These are phyloP conservation scores for Lithobates sylvaticus DNA, from an alignment of 2,797 vertebrate genomes.

Conservation along the genomic window DNA sequence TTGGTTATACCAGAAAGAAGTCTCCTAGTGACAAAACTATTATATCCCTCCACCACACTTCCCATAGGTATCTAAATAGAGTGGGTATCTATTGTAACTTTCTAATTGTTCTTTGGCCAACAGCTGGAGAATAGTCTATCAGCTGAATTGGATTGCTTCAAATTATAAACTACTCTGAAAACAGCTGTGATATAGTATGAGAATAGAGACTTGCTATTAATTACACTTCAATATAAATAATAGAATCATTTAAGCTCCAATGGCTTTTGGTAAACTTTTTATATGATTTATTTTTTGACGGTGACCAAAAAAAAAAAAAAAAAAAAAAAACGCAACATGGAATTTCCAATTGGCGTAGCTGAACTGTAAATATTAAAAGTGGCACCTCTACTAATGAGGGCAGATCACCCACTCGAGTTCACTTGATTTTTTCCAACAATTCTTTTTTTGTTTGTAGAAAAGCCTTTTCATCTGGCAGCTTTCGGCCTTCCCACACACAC, in stretches of 20 bases:
- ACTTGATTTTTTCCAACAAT: not conserved
- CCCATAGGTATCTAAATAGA: too few relatives aligned
- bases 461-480: conserved; percentile 15
- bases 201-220: not conserved
- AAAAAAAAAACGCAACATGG: too few relatives aligned
- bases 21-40: too few relatives aligned
- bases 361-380: not conserved
- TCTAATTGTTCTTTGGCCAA: not conserved
- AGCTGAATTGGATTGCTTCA: not conserved
- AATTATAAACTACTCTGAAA: not conserved
- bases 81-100: too few relatives aligned
- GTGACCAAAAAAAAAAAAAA: too few relatives aligned
- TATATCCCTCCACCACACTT: too few relatives aligned
- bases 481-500: conserved; percentile 37
- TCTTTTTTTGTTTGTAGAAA: not conserved
- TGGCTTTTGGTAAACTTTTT: not conserved
- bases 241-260: not conserved
- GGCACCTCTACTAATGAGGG: conserved; percentile 7
- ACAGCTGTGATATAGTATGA: too few relatives aligned
- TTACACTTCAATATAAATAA: not conserved
- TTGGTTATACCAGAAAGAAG: too few relatives aligned
- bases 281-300: not conserved
- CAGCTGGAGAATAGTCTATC: not conserved
- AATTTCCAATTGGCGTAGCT: not conserved
- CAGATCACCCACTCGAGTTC: not conserved